Conservation (phyloP, 1,140 invertebrate genomes). For the Musca vetustissima region DNA sequence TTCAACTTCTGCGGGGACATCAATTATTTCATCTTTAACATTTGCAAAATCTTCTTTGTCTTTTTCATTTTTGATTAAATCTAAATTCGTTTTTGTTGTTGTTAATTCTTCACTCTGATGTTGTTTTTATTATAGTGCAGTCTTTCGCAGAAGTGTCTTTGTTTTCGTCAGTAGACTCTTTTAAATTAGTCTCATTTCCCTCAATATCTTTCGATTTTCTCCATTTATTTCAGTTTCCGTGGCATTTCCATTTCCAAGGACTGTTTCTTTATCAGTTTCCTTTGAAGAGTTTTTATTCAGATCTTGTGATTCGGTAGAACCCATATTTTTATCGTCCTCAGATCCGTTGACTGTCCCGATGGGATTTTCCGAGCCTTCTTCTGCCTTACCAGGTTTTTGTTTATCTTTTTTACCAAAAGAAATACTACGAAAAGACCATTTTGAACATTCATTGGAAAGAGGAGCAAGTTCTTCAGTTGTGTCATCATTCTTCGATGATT, state of each 20-base stretch:
- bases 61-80: no score
- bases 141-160: no score
- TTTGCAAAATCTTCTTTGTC: conserved; percentile 13
- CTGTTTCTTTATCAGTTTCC: conserved; percentile 3
- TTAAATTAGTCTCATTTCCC: no score
- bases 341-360: conserved; percentile 43
- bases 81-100: conserved; percentile 10
- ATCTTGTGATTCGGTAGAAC: conserved; percentile 5
- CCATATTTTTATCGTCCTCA: conserved; percentile 30
- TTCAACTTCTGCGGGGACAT: no score
- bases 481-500: conserved; percentile 43
- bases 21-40: no score
- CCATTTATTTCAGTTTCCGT: conserved; percentile 42
- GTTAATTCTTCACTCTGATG: conserved; percentile 36
- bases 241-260: conserved; percentile 43
- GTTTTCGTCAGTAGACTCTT: no score
- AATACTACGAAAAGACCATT: conserved; percentile 84
- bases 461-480: no score
- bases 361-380: no score
- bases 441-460: conserved; percentile 78
- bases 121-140: conserved; percentile 30
- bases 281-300: conserved; percentile 26
- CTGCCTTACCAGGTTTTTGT: conserved; percentile 74
- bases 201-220: conserved; percentile 38
- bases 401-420: conserved; percentile 84